These are phyloP conservation scores for Euura saliciscinereae DNA, from an alignment of 1,140 invertebrate species.

Conservation along the genomic window DNA sequence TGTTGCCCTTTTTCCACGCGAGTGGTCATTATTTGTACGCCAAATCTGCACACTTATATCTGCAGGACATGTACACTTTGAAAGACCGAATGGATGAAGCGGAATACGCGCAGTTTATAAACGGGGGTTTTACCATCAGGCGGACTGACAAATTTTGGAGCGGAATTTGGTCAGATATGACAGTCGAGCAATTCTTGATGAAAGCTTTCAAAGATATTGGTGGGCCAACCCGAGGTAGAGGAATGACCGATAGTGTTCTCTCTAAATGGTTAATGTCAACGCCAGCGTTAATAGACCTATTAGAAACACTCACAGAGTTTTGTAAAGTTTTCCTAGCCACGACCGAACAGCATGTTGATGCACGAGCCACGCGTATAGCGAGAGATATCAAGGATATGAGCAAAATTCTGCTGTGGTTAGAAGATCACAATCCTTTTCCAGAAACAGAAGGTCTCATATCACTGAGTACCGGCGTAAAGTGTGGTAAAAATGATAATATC, in stretches of 20 bases:
- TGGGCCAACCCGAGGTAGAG: background rate
- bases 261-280: constrained; percentile 29
- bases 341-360: constrained; percentile 44
- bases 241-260: background rate
- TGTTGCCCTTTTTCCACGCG: constrained; percentile 48
- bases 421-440: constrained; percentile 34
- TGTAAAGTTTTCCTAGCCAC: constrained; percentile 41
- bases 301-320: constrained; percentile 36
- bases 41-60: too few species aligned
- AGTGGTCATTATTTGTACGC: constrained; percentile 37
- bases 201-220: constrained; percentile 32
- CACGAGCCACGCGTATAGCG: constrained; percentile 35
- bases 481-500: constrained; percentile 22
- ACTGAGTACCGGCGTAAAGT: background rate
- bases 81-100: too few species aligned
- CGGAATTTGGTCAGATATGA: constrained; percentile 36
- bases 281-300: constrained; percentile 31
- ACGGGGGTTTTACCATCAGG: constrained; percentile 24
- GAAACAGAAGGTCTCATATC: constrained; percentile 36
- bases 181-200: constrained; percentile 31
- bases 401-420: constrained; percentile 34
- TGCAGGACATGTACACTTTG: too few species aligned
- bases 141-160: constrained; percentile 46
- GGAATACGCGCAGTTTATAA: too few species aligned
- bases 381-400: constrained; percentile 32